These are phyloP conservation scores for Euphonia xanthogaster DNA, from an alignment of 2,797 vertebrate genomes.

Conservation along the genomic window DNA sequence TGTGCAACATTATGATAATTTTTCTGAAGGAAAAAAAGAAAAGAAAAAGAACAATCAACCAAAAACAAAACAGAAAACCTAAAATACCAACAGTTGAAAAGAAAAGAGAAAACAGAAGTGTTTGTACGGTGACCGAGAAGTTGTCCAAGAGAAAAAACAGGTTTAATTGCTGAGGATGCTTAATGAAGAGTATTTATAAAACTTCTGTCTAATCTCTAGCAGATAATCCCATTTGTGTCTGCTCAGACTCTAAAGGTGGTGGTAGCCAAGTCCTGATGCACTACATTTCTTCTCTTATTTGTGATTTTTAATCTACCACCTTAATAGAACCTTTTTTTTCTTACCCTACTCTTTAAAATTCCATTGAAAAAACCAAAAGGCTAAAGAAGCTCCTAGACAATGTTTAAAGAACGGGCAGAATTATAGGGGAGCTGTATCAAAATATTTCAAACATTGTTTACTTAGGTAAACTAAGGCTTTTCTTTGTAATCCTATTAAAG, in stretches of 20 bases:
- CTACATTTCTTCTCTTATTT: background rate
- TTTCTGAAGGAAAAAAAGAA: background rate
- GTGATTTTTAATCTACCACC: background rate
- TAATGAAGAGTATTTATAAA: background rate
- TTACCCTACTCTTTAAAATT: background rate
- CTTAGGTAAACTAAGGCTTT: background rate
- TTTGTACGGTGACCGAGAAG: background rate
- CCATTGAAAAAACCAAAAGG: background rate
- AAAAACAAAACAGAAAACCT: background rate
- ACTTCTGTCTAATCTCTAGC: background rate
- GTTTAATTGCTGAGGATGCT: background rate
- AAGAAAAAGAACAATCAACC: accelerated
- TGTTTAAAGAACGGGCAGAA: background rate
- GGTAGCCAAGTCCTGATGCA: background rate
- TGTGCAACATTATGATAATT: background rate
- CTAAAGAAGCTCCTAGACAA: background rate
- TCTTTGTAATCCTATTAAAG: background rate
- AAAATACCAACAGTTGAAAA: background rate
- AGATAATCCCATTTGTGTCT: background rate
- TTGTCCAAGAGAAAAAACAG: background rate
- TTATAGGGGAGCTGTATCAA: background rate
- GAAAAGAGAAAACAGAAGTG: background rate
- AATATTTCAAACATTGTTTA: background rate
- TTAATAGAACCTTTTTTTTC: background rate
- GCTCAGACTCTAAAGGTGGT: background rate